Conservation (phyloP, 2,797 vertebrate genomes). For the Gadopsis marmoratus region DNA sequence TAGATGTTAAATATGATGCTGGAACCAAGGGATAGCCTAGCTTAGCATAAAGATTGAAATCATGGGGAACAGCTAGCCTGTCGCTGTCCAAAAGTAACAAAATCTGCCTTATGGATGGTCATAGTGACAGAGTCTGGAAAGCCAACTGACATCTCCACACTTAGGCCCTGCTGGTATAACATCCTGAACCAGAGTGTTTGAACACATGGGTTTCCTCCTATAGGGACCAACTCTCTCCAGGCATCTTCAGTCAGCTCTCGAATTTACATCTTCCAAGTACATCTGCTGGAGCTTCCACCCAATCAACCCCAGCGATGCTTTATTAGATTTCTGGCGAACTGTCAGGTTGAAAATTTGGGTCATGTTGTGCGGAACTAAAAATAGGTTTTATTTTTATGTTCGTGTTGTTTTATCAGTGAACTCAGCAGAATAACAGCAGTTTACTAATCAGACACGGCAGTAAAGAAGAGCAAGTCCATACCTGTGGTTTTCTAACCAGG, state of each 20-base stretch:
- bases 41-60: background rate
- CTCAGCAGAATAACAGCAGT: conserved; percentile 7
- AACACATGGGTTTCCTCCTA: conserved; percentile 57
- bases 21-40: background rate
- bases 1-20: background rate
- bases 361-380: background rate
- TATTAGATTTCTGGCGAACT: conserved; percentile 31
- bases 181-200: conserved; percentile 15
- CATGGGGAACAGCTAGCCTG: background rate
- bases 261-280: conserved; percentile 32
- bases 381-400: background rate
- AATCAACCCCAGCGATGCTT: conserved; percentile 28
- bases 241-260: conserved; percentile 28
- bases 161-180: background rate
- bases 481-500: conserved; percentile 20
- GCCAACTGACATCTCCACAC: background rate
- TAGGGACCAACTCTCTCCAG: conserved; percentile 17
- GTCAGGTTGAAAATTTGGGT: background rate
- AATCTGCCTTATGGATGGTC: background rate
- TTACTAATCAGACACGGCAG: background rate
- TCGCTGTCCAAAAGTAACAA: background rate
- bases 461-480: conserved; percentile 5
- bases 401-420: background rate
- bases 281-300: conserved; percentile 35
- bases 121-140: background rate